A percentile compares a stretch with the other conserved stretches of the same genome.
Evolutionary conservation across 2,888 invertebrate genomes (phyloP).

Genomic region (Macropis europaea): DNA sequence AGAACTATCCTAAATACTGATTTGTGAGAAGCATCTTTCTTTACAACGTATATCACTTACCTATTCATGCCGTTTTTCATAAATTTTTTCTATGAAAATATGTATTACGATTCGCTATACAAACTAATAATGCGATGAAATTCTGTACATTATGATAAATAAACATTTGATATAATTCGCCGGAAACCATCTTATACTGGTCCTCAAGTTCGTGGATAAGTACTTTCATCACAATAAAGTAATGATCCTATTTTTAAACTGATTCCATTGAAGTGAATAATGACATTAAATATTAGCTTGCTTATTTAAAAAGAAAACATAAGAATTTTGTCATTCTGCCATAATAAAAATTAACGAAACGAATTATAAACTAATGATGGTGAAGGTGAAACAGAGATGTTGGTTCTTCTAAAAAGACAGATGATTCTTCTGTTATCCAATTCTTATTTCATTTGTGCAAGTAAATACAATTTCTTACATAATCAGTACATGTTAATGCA

Average conservation of each 20-base stretch:
- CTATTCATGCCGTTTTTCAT: constrained; percentile 15
- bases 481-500: constrained; percentile 50
- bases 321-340: too few relatives aligned
- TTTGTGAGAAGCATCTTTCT: constrained; percentile 11
- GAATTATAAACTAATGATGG: too few relatives aligned
- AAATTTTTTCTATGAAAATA: constrained; percentile 32
- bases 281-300: too few relatives aligned
- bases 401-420: too few relatives aligned
- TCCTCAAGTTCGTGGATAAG: background rate
- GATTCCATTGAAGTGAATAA: too few relatives aligned
- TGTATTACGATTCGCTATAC: constrained; percentile 8
- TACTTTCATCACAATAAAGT: background rate
- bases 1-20: background rate
- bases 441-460: constrained; percentile 52
- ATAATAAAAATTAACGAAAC: too few relatives aligned
- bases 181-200: background rate
- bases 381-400: background rate
- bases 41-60: constrained; percentile 25
- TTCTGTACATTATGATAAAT: constrained; percentile 48
- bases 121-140: constrained; percentile 8
- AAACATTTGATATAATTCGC: constrained; percentile 48
- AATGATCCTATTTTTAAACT: too few relatives aligned
- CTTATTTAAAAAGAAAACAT: too few relatives aligned
- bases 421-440: constrained; percentile 37
- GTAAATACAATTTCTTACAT: constrained; percentile 55